These are phyloP conservation scores for Drosophila bipectinata DNA, from an alignment of 1,140 invertebrate genomes.

Conservation along the genomic window DNA sequence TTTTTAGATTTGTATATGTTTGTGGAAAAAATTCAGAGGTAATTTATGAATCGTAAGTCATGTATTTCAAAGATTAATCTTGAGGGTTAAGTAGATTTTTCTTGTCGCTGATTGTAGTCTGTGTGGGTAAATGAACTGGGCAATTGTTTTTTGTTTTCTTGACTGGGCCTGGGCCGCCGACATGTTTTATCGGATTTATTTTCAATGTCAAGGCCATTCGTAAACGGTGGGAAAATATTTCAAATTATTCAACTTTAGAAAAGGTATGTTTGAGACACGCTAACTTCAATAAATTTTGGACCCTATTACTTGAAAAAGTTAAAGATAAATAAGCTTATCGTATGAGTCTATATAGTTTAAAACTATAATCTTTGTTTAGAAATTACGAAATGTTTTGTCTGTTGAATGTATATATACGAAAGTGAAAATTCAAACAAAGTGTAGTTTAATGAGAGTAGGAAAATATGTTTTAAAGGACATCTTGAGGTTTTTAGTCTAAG, in stretches of 20 bases:
- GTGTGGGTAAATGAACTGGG: constrained; percentile 4
- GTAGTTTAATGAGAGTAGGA: too few relatives aligned
- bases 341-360: not conserved
- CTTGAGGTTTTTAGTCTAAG: not conserved
- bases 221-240: constrained; percentile 17
- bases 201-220: constrained; percentile 54
- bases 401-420: too few relatives aligned
- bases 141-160: constrained; percentile 32
- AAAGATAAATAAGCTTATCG: not conserved
- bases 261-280: not conserved
- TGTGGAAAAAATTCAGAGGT: constrained; percentile 16
- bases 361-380: not conserved
- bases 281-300: not conserved
- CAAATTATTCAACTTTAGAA: not conserved
- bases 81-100: constrained; percentile 21
- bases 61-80: constrained; percentile 28
- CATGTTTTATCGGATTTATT: constrained; percentile 24
- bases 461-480: not conserved
- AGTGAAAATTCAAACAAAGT: too few relatives aligned
- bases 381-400: not conserved
- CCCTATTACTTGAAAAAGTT: not conserved
- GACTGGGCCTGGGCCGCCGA: constrained; percentile 3
- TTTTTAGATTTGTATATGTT: constrained; percentile 44
- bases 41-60: constrained; percentile 43
- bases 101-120: constrained; percentile 35